A percentile compares a stretch with the other conserved stretches of the same genome.
These are phyloP conservation scores for Hemibagrus wyckioides DNA, from an alignment of 2,113 vertebrate species.

Conservation along the genomic window DNA sequence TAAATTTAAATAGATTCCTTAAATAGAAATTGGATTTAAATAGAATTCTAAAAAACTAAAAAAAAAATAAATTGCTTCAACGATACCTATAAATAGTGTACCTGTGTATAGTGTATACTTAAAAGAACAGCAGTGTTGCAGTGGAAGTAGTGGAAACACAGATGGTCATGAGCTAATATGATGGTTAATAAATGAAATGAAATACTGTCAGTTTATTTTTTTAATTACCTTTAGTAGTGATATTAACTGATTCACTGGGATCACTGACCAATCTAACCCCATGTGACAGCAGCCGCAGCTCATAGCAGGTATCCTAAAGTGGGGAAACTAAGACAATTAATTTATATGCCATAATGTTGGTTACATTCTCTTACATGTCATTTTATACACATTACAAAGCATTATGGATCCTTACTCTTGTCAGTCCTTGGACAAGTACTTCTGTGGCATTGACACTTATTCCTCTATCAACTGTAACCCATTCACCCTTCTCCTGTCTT, in stretches of 20 bases:
- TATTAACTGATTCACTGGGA: constrained; percentile 84
- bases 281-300: constrained; percentile 87
- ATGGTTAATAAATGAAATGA: not conserved
- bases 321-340: not conserved
- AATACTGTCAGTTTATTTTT: not conserved
- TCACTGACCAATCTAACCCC: constrained; percentile 83
- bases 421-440: constrained; percentile 85
- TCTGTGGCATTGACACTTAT: constrained; percentile 79
- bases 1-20: too few species aligned
- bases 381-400: not conserved
- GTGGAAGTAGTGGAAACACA: not conserved
- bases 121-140: too few species aligned
- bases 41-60: not conserved
- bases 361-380: not conserved
- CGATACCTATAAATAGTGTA: not conserved
- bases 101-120: too few species aligned
- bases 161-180: not conserved
- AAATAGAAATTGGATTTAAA: not conserved
- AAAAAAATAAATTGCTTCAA: not conserved
- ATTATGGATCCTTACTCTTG: constrained; percentile 74
- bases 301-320: constrained; percentile 83
- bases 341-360: not conserved
- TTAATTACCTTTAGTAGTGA: constrained; percentile 85
- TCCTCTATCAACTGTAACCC: constrained; percentile 82
- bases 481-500: constrained; percentile 78